phyloP scores from a whole-genome alignment of 2,797 vertebrate species.

The Hydrocynus forskahlii region DNA sequence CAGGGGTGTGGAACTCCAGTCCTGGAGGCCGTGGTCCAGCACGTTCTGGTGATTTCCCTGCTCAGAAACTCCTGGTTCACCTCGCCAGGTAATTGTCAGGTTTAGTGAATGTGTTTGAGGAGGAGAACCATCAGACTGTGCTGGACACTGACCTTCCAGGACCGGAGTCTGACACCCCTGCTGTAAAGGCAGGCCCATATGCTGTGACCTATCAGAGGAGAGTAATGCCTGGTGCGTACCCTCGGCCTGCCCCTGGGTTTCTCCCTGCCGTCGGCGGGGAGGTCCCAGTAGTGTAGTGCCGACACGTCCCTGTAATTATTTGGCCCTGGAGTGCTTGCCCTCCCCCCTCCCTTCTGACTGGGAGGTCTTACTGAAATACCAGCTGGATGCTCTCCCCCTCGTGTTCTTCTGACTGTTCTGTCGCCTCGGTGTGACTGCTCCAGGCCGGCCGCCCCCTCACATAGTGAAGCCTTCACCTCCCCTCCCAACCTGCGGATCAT shows the following conservation, averaged over 20 bases:
- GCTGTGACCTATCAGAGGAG: neutral
- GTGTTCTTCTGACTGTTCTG: constrained; percentile 38
- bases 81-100: too few relatives aligned
- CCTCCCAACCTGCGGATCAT: neutral
- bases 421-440: constrained; percentile 30
- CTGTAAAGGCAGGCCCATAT: neutral
- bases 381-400: constrained; percentile 34
- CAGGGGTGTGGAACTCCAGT: too few relatives aligned
- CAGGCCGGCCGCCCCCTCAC: too few relatives aligned
- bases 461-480: too few relatives aligned
- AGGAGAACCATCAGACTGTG: too few relatives aligned
- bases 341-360: constrained; percentile 19
- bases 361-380: constrained; percentile 51
- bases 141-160: too few relatives aligned
- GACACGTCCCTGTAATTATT: constrained; percentile 76
- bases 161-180: too few relatives aligned
- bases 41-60: too few relatives aligned
- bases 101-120: too few relatives aligned
- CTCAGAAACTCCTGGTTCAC: too few relatives aligned
- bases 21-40: too few relatives aligned
- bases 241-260: constrained; percentile 24
- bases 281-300: constrained; percentile 47
- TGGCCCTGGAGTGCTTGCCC: constrained; percentile 40
- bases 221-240: neutral
- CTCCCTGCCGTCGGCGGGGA: constrained; percentile 27